phyloP scores from a whole-genome alignment of 1,140 invertebrate species.

The Tetragnatha versicolor region DNA sequence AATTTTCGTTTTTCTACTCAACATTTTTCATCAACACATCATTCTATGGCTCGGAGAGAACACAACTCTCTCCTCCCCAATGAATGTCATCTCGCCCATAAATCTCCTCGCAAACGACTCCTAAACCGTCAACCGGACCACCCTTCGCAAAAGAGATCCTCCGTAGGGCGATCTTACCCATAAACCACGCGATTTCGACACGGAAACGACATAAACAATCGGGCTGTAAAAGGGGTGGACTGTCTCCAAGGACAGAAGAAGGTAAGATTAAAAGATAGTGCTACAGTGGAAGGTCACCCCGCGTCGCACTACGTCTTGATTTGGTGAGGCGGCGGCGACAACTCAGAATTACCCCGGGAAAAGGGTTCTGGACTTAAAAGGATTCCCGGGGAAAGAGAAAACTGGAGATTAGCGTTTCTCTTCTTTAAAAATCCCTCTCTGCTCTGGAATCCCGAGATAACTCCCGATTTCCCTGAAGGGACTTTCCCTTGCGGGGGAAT shows the following conservation, averaged over 20 bases:
- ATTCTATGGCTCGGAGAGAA: no score
- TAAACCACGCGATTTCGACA: no score
- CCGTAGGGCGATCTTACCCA: no score
- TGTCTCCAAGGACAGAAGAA: slow-evolving; percentile 1
- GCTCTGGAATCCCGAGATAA: slow-evolving; percentile 4
- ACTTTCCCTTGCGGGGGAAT: background rate
- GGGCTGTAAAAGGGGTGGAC: no score
- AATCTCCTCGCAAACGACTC: no score
- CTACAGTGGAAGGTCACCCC: slow-evolving; percentile 26
- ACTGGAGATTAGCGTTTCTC: slow-evolving; percentile 14
- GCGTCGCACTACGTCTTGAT: slow-evolving; percentile 40
- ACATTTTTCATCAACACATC: no score
- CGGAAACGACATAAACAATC: no score
- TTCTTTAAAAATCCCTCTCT: slow-evolving; percentile 45
- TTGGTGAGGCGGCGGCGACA: background rate
- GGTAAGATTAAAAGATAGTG: slow-evolving; percentile 47
- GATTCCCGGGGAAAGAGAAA: slow-evolving; percentile 20
- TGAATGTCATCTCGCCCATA: no score
- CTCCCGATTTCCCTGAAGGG: slow-evolving; percentile 22
- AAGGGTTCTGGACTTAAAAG: slow-evolving; percentile 42
- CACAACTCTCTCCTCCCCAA: no score
- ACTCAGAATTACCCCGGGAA: slow-evolving; percentile 34
- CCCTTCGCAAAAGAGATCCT: no score
- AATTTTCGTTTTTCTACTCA: no score
- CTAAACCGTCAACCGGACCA: no score